Percentiles rank a stretch among this genome's conserved stretches.
Evolutionary conservation across 2,113 vertebrate genomes (phyloP).

Genomic region (Lepidothrix coronata): DNA sequence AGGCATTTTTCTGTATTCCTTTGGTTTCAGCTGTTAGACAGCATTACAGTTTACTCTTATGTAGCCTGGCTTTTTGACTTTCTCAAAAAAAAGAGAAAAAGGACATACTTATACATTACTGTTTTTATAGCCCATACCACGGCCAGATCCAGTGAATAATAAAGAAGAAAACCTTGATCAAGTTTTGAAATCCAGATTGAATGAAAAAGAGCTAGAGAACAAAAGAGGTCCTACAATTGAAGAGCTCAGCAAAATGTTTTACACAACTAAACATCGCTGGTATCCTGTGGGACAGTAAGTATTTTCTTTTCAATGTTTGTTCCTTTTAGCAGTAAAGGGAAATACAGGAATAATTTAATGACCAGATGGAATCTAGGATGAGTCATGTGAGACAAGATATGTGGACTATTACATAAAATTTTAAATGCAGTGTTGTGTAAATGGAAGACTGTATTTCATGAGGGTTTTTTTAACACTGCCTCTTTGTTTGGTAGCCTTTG

Average conservation of each 20-base stretch:
- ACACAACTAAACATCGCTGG: slow-evolving; percentile 95
- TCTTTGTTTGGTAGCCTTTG: background rate
- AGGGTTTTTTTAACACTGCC: background rate
- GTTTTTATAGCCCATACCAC: slow-evolving; percentile 81
- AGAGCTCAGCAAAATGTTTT: slow-evolving; percentile 95
- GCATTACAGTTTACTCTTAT: background rate
- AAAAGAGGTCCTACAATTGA: slow-evolving; percentile 81
- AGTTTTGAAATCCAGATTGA: slow-evolving; percentile 85
- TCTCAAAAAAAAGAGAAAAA: background rate
- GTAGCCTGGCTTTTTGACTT: background rate
- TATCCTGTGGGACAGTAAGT: slow-evolving; percentile 94
- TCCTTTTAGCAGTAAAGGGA: background rate
- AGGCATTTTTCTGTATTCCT: background rate
- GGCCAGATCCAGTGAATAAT: slow-evolving; percentile 78
- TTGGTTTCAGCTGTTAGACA: background rate
- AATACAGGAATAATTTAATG: background rate
- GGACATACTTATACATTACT: background rate
- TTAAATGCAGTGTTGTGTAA: background rate
- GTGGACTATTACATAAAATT: background rate
- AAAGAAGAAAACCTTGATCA: slow-evolving; percentile 87
- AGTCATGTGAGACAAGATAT: background rate
- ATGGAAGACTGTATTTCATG: background rate
- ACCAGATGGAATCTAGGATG: background rate
- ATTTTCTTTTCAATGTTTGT: background rate
- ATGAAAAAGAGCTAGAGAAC: slow-evolving; percentile 65